These are phyloP conservation scores for Delia radicum DNA, from an alignment of 1,140 invertebrate species.

Conservation along the genomic window DNA sequence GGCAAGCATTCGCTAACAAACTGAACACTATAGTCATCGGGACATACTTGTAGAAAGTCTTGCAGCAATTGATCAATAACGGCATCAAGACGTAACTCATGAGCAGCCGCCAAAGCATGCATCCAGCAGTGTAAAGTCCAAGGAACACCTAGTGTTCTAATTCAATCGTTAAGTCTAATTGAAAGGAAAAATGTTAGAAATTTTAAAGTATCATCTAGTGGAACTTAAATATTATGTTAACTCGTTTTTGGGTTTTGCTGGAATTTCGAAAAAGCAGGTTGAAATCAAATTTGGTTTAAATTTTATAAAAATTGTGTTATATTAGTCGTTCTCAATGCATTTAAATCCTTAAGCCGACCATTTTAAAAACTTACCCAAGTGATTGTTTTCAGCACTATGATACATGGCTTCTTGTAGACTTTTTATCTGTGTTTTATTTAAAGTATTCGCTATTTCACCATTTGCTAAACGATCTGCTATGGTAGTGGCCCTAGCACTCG, in stretches of 20 bases:
- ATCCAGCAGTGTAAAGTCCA: constrained; percentile 93
- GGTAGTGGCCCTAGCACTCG: constrained; percentile 24
- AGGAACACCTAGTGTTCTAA: constrained; percentile 77
- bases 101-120: constrained; percentile 81
- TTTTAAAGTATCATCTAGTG: background rate
- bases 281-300: background rate
- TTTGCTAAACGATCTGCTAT: constrained; percentile 38
- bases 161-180: constrained; percentile 79
- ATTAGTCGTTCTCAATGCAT: background rate
- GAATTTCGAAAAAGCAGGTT: background rate
- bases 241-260: no score
- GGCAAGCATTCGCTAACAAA: constrained; percentile 89
- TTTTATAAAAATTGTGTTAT: no score
- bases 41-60: constrained; percentile 85
- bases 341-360: background rate
- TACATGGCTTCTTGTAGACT: constrained; percentile 90
- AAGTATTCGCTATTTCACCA: constrained; percentile 56
- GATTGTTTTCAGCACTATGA: constrained; percentile 85
- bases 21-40: constrained; percentile 81
- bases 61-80: constrained; percentile 88
- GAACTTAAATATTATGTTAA: background rate
- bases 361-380: constrained; percentile 65
- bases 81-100: constrained; percentile 76
- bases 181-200: background rate
- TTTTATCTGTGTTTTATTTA: constrained; percentile 81